Evolutionary conservation across 2,888 invertebrate genomes (phyloP).

Genomic region (Andricus quercusramuli): DNA sequence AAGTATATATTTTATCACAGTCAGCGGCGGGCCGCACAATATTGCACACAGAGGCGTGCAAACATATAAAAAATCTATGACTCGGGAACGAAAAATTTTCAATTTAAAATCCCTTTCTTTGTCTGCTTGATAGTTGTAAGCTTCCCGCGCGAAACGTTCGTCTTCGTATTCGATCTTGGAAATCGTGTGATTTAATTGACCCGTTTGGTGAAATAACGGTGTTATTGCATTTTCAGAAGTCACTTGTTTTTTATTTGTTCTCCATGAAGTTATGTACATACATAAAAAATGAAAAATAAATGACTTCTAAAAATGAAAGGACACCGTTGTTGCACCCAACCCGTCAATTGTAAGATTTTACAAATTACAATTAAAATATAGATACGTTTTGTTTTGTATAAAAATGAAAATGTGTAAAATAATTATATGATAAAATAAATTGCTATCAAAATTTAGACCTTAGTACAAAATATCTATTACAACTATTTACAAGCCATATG

Average conservation of each 20-base stretch:
- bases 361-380: neutral
- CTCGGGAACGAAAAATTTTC: neutral
- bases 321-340: too few species aligned
- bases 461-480: slow-evolving; percentile 49
- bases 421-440: slow-evolving; percentile 40
- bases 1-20: slow-evolving; percentile 75
- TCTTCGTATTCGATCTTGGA: slow-evolving; percentile 46
- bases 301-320: too few species aligned
- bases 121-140: slow-evolving; percentile 46
- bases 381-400: slow-evolving; percentile 16
- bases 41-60: slow-evolving; percentile 52
- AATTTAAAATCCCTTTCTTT: slow-evolving; percentile 17
- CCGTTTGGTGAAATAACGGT: too few species aligned
- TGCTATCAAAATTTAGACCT: slow-evolving; percentile 51
- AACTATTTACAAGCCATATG: slow-evolving; percentile 77
- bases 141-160: slow-evolving; percentile 47
- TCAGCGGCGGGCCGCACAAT: slow-evolving; percentile 68
- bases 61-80: slow-evolving; percentile 34
- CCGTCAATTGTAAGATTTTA: slow-evolving; percentile 46
- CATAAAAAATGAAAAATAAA: too few species aligned
- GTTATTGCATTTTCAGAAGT: too few species aligned
- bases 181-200: slow-evolving; percentile 3
- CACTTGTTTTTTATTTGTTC: too few species aligned
- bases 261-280: too few species aligned
- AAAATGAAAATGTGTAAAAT: slow-evolving; percentile 29